phyloP scores from a whole-genome alignment of 2,797 vertebrate species.

The Helarctos malayanus region DNA sequence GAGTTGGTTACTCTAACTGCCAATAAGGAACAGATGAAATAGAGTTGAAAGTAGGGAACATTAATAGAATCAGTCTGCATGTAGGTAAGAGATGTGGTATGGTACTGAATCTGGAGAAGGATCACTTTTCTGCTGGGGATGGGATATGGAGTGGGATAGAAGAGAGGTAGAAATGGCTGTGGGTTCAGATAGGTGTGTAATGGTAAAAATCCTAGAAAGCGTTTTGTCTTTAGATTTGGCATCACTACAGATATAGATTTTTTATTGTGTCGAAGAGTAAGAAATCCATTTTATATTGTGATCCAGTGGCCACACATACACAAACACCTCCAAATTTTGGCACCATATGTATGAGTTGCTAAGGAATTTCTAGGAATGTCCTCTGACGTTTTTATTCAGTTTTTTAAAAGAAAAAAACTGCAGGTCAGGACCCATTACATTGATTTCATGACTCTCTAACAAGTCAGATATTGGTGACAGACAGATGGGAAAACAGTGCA shows the following conservation, averaged over 20 bases:
- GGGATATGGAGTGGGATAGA: neutral
- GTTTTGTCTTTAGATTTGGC: constrained; percentile 51
- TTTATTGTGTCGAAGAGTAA: neutral
- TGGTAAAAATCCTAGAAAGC: neutral
- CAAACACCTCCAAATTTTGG: neutral
- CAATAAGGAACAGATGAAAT: neutral
- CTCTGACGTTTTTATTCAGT: neutral
- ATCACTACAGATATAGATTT: neutral
- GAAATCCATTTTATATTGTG: neutral
- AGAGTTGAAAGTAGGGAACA: neutral
- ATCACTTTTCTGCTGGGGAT: neutral
- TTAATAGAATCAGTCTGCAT: neutral
- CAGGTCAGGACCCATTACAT: neutral
- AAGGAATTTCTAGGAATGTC: neutral
- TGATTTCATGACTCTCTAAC: neutral
- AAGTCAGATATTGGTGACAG: neutral
- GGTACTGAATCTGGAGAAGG: neutral
- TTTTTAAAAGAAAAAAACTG: constrained; percentile 9
- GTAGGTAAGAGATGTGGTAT: neutral
- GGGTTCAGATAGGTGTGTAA: neutral
- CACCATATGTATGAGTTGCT: neutral
- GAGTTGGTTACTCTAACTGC: neutral
- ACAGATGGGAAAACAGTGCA: neutral
- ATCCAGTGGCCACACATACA: neutral
- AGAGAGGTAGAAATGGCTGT: neutral